Base-by-base conservation (phyloP, 2,888 invertebrate species). In the Eurois occulta region DNA sequence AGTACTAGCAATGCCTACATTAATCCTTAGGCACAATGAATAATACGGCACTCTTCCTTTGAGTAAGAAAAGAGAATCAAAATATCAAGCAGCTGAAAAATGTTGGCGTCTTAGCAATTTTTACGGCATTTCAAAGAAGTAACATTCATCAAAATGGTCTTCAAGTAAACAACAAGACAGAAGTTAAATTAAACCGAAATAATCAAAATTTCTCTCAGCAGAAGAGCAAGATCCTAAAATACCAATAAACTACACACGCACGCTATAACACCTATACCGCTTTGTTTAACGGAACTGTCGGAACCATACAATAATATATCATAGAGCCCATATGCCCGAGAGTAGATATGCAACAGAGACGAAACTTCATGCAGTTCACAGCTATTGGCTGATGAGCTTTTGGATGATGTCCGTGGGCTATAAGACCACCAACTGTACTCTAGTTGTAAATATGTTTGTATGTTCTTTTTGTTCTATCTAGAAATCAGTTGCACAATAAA, bases 281-380 rank as follows among this genome's bases (percentile, higher is more conserved):
- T 82, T 82, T 72, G 72, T 85, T 82, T 72, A 24, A 78, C 72
- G 72, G 69, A 75, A 78, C 72, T 78, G 74, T 80, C 77, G 41
- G 38, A 28, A 6, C 72, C 76, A 58, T 72, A 75, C 78, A 48
- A 80, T 77, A 80, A 81, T 87, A 68, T 18, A 78, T 80, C 78
- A 83, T 48, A 55, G 21, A 67, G 38, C 24, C 38, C 38, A 24
- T n/a, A n/a, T 10, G 38, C 5, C 72, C 10, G 10, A 28, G 80
- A 83, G 46, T 67, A 83, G n/a, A 77, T 8, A 48, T 10, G 24
- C 28, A 46, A 67, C 64, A 71, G 83, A 83, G 32, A 21, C n/a
- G 16, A 7, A 58, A 1, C 18, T 38, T 18, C 5, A 0, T 0
- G 28, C 21, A 65, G 32, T 16, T 16, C 24, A 35, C 13, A 7